Conservation (phyloP, 2,888 invertebrate species). For the Leistus spinibarbis region DNA sequence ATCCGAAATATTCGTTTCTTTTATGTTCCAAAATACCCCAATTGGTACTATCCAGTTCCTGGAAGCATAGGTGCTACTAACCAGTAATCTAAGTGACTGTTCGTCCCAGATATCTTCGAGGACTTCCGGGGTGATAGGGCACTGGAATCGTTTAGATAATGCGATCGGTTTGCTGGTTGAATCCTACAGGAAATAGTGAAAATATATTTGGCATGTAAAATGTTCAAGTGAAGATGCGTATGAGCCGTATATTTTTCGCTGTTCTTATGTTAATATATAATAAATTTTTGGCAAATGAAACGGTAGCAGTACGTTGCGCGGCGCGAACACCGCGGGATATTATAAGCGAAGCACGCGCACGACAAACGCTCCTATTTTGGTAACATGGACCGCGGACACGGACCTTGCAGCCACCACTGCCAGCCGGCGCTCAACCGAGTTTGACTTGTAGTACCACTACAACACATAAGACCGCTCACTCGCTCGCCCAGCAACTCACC, state of each 20-base stretch:
- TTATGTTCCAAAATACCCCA: too few species aligned
- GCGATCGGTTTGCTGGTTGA: constrained; percentile 52
- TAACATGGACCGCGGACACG: constrained; percentile 16
- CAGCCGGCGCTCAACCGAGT: constrained; percentile 13
- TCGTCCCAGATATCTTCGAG: constrained; percentile 81
- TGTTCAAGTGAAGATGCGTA: neutral
- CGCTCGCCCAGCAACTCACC: neutral
- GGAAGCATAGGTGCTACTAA: constrained; percentile 60
- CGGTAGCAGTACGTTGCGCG: constrained; percentile 1
- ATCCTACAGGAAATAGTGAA: constrained; percentile 23
- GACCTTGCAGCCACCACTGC: constrained; percentile 6
- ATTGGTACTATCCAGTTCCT: too few species aligned
- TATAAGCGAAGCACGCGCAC: constrained; percentile 8
- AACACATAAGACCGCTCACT: neutral
- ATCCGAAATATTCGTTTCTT: too few species aligned
- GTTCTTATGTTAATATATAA: neutral
- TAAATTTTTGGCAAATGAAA: constrained; percentile 8
- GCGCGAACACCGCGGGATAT: neutral
- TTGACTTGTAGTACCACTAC: neutral
- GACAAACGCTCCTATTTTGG: constrained; percentile 33
- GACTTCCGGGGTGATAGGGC: constrained; percentile 63
- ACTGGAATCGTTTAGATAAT: constrained; percentile 53
- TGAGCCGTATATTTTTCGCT: neutral
- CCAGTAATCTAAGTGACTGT: constrained; percentile 71
- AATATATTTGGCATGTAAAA: neutral